Evolutionary conservation across 1,140 invertebrate genomes (phyloP).

Genomic region (Drosophila lacteicornis): DNA sequence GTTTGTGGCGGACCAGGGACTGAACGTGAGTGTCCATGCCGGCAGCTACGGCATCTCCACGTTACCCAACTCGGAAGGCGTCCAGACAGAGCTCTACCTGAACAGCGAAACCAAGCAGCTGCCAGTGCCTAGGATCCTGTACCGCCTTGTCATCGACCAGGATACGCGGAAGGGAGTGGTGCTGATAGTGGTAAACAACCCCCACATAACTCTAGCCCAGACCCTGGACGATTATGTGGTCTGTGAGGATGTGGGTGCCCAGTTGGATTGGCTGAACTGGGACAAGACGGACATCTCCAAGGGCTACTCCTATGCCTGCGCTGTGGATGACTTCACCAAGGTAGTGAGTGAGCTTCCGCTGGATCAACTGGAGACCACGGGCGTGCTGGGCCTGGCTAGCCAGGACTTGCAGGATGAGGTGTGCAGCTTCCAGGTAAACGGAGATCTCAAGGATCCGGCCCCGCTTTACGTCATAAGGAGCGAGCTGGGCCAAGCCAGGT

Average conservation of each 20-base stretch:
- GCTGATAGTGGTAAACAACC: conserved; percentile 88
- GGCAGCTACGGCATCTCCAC: conserved; percentile 86
- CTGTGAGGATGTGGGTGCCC: conserved; percentile 86
- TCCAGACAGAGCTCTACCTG: conserved; percentile 85
- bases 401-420: conserved; percentile 8
- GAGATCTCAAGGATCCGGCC: conserved; percentile 68
- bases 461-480: conserved; percentile 55
- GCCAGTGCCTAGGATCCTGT: conserved; percentile 86
- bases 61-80: conserved; percentile 84
- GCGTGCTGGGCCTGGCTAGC: conserved; percentile 55
- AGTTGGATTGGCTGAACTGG: conserved; percentile 86
- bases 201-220: conserved; percentile 82
- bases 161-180: conserved; percentile 85
- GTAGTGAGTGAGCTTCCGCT: conserved; percentile 85
- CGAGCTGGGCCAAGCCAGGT: conserved; percentile 37
- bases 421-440: conserved; percentile 64
- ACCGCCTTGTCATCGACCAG: conserved; percentile 87
- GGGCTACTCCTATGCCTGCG: conserved; percentile 89
- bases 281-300: conserved; percentile 84
- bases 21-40: conserved; percentile 86
- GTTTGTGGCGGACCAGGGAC: conserved; percentile 69
- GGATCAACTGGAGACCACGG: conserved; percentile 51
- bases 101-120: conserved; percentile 80
- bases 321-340: conserved; percentile 86
- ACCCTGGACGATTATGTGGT: conserved; percentile 84